Conservation (phyloP, 2,888 invertebrate species). For the Aquatica leii region DNA sequence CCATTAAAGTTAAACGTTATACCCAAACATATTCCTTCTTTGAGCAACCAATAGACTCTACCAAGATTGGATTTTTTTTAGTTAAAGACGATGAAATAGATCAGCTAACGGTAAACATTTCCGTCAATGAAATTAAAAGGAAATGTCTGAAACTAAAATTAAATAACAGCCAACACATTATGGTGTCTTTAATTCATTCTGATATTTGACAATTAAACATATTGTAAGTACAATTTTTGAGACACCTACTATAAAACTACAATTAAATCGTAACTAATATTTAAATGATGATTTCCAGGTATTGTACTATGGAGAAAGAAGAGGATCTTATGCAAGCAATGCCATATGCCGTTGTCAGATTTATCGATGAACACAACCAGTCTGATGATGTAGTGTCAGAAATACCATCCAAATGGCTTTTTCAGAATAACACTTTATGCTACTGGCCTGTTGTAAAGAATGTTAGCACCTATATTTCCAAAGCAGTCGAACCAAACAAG, state of each 20-base stretch:
- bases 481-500: not conserved
- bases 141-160: slow-evolving; percentile 2
- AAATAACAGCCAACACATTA: slow-evolving; percentile 4
- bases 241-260: too few species aligned
- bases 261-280: too few species aligned
- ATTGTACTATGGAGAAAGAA: too few species aligned
- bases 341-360: too few species aligned
- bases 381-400: slow-evolving; percentile 5
- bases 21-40: slow-evolving; percentile 4
- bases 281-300: too few species aligned
- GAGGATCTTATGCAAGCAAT: too few species aligned
- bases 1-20: slow-evolving; percentile 5
- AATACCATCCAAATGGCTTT: slow-evolving; percentile 1
- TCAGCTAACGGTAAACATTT: slow-evolving; percentile 1
- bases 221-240: not conserved
- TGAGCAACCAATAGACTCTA: not conserved
- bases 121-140: slow-evolving; percentile 4
- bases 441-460: slow-evolving; percentile 5
- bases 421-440: slow-evolving; percentile 4
- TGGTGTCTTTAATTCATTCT: slow-evolving; percentile 5
- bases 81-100: slow-evolving; percentile 1
- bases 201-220: slow-evolving; percentile 5
- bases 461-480: not conserved
- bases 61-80: slow-evolving; percentile 4
- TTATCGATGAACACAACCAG: not conserved